Base-by-base conservation (phyloP, 2,113 vertebrate species). In the Nyctibius bracteatus region DNA sequence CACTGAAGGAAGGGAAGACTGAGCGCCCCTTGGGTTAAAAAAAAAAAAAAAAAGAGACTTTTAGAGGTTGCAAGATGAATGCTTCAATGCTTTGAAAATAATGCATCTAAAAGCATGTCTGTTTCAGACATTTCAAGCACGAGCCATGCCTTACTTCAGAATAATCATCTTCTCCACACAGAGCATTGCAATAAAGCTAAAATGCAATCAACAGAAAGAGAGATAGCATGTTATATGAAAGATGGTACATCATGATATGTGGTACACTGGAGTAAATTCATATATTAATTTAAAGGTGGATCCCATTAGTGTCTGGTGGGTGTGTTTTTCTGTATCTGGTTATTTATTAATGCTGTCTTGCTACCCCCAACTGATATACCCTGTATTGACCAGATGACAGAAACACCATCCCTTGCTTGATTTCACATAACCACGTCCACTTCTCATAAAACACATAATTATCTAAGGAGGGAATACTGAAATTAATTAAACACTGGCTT, bases 371-470 rank as follows among this genome's bases (percentile, higher is more conserved):
- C 24, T 37, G 27, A 59, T 81, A 71, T 8, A 66, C 6, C 13
- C 39, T 67, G 14, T 74, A 73, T 59, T 74, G 80, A 90, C 6
- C 20, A 92, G 51, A 88, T 55, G 35, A 84, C 71, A 86, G 72
- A 88, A 93, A 75, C 54, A 80, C 11, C 41, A 80, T 61, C 61
- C 68, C 28, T 67, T 59, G 6, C 12, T 88, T 66, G 57, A 84
- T 87, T 93, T 94, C 86, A 93, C 79, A 83, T 86, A 96, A 75
- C 51, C 30, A 58, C 43, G 87, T 85, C 41, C 22, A 52, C 51
- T 95, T 86, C 57, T 84, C 72, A 75, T 93, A 92, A 94, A 96
- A 63, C n/a, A 79, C 10, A 12, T 68, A 82, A 91, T 86, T 92
- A 93, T 91, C 41, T 62, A 63, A 87, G 28, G 47, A 84, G 52